Conservation (phyloP, 2,888 invertebrate genomes). For the Tinea semifulvella region DNA sequence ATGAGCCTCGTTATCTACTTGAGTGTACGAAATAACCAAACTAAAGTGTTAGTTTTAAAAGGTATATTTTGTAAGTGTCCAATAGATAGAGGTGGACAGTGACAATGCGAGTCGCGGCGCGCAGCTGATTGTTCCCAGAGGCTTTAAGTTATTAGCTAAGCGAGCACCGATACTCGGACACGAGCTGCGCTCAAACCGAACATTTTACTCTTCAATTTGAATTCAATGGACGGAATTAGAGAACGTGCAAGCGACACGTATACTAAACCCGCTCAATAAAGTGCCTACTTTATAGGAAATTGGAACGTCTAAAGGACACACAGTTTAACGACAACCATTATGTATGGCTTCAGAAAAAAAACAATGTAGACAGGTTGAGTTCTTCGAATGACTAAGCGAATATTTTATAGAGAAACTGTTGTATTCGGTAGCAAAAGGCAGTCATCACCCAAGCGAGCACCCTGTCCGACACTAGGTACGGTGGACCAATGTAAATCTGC, state of each 20-base stretch:
- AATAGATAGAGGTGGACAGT: conserved; percentile 2
- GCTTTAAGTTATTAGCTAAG: conserved; percentile 62
- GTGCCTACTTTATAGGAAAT: conserved; percentile 40
- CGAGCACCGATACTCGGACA: conserved; percentile 38
- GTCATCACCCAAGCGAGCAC: neutral
- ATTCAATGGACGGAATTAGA: conserved; percentile 60
- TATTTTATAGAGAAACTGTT: too few relatives aligned
- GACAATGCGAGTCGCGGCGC: conserved; percentile 1
- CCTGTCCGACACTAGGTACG: neutral
- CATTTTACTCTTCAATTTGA: conserved; percentile 61
- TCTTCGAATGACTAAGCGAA: neutral
- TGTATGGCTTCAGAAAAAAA: conserved; percentile 15
- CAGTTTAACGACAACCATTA: conserved; percentile 18
- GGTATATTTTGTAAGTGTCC: neutral
- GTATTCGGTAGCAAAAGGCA: too few relatives aligned
- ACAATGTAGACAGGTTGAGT: neutral
- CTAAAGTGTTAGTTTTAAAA: neutral
- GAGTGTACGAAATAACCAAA: neutral
- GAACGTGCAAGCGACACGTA: conserved; percentile 37
- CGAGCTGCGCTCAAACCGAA: conserved; percentile 27
- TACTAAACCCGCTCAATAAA: conserved; percentile 37
- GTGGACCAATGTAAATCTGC: conserved; percentile 41
- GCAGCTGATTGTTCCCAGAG: conserved; percentile 39
- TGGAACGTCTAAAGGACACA: conserved; percentile 28
- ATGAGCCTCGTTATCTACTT: too few relatives aligned